phyloP scores from a whole-genome alignment of 2,797 vertebrate species.

The Alcedo atthis region DNA sequence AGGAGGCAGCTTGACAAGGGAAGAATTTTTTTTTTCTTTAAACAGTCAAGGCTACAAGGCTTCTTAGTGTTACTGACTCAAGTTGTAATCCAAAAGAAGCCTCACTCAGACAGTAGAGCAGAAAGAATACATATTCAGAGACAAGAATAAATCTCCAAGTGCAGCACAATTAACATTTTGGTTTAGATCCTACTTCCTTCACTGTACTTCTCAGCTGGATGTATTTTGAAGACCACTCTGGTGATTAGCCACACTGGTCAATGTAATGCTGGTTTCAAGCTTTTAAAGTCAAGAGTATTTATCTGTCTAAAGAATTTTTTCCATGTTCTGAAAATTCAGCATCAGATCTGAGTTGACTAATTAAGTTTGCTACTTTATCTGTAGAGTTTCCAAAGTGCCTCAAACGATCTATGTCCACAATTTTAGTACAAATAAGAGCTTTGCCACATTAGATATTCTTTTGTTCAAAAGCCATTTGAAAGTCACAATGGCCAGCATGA shows the following conservation, averaged over 20 bases:
- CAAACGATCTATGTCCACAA: not conserved
- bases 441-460: conserved; percentile 61
- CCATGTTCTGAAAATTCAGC: conserved; percentile 1
- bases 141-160: not conserved
- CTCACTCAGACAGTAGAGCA: not conserved
- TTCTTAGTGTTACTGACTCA: conserved; percentile 8
- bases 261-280: not conserved
- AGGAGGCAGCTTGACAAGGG: conserved; percentile 7
- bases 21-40: not conserved
- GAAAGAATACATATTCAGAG: not conserved
- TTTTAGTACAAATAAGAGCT: conserved; percentile 32
- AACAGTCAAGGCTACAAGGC: not conserved
- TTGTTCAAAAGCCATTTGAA: conserved; percentile 39
- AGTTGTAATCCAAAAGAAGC: conserved; percentile 21
- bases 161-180: not conserved
- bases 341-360: not conserved
- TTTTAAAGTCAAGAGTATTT: not conserved
- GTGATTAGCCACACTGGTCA: not conserved
- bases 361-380: conserved; percentile 16
- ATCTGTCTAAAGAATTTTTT: not conserved
- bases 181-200: not conserved
- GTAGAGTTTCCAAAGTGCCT: not conserved
- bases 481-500: conserved; percentile 38
- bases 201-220: not conserved
- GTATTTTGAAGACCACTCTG: not conserved